Conservation (phyloP, 2,113 vertebrate species). For the Actinemys pallida region DNA sequence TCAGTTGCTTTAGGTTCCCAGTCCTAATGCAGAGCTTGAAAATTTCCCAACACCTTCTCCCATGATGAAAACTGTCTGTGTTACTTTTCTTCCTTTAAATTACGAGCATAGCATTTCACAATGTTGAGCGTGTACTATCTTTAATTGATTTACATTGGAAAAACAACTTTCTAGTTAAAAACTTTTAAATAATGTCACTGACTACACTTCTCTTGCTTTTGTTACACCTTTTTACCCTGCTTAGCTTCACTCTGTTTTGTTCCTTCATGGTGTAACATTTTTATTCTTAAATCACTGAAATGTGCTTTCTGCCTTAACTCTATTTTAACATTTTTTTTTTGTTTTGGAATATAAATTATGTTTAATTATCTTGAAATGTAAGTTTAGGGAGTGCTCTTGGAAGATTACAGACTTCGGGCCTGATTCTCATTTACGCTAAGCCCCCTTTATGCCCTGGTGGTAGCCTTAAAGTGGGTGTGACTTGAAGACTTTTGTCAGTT, state of each 20-base stretch:
- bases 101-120: background rate
- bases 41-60: background rate
- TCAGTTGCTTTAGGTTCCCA: background rate
- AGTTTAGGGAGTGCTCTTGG: background rate
- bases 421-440: background rate
- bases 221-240: background rate
- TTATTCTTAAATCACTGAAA: background rate
- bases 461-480: background rate
- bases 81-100: too few relatives aligned
- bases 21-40: background rate
- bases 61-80: background rate
- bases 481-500: background rate
- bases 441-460: background rate
- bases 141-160: background rate
- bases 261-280: background rate
- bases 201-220: background rate
- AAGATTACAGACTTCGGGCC: background rate
- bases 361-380: background rate
- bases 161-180: background rate
- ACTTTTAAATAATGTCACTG: background rate
- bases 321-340: background rate
- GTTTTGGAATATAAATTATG: background rate
- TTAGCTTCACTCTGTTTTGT: fast-evolving
- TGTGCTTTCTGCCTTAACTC: background rate
- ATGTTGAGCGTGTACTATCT: background rate